Percentiles rank a stretch among this genome's conserved stretches.
These are phyloP conservation scores for Lanius ludovicianus DNA, from an alignment of 2,113 vertebrate genomes.

Conservation along the genomic window DNA sequence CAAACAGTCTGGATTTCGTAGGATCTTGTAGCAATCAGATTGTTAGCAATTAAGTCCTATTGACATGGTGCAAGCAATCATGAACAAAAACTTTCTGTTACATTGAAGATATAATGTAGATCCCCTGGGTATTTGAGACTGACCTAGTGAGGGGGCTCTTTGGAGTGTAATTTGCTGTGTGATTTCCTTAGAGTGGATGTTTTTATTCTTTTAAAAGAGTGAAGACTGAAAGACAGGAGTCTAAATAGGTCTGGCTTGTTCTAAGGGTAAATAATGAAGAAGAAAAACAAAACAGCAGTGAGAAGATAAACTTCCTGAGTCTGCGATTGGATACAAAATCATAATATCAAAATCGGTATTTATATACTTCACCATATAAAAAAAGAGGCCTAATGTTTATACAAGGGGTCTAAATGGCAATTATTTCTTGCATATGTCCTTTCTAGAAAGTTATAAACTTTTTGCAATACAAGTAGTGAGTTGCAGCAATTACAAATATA, in stretches of 20 bases:
- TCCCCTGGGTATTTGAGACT: neutral
- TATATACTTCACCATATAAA: neutral
- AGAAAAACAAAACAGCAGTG: neutral
- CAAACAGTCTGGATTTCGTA: neutral
- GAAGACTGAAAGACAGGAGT: neutral
- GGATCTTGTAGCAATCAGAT: neutral
- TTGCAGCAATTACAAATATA: neutral
- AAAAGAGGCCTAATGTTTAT: neutral
- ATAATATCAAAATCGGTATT: rapidly evolving
- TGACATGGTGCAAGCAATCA: neutral
- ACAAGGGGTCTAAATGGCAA: rapidly evolving
- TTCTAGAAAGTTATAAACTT: neutral
- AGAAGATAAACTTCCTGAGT: neutral
- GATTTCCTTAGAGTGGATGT: neutral
- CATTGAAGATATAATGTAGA: neutral
- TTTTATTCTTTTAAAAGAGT: neutral
- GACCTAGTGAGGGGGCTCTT: neutral
- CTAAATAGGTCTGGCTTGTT: neutral
- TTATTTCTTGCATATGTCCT: neutral
- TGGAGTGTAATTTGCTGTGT: neutral
- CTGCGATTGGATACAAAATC: neutral
- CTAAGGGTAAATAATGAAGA: neutral
- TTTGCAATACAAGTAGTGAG: neutral
- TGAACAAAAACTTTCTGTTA: neutral
- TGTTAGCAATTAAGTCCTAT: neutral